These are phyloP conservation scores for Periplaneta americana DNA, from an alignment of 1,140 invertebrate genomes.

Conservation along the genomic window DNA sequence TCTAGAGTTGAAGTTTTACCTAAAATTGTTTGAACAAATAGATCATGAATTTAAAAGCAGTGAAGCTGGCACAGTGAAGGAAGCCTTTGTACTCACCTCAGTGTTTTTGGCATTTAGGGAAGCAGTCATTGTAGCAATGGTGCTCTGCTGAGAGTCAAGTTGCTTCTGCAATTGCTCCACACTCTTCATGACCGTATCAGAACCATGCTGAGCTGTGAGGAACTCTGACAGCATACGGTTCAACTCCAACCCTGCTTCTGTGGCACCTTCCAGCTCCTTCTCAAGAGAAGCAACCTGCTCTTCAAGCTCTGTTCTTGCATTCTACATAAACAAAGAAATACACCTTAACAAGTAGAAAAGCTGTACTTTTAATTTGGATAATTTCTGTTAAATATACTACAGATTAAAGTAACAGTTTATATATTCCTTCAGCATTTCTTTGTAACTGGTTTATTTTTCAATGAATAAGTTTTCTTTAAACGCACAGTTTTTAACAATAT, in stretches of 20 bases:
- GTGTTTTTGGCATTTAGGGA: conserved; percentile 40
- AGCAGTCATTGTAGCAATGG: conserved; percentile 40
- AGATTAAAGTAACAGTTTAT: neutral
- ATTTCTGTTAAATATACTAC: neutral
- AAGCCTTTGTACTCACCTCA: too few relatives aligned
- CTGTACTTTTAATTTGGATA: neutral
- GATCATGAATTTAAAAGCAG: too few relatives aligned
- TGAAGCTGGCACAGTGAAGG: too few relatives aligned
- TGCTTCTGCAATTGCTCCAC: conserved; percentile 37
- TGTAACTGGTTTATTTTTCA: too few relatives aligned
- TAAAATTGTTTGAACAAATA: too few relatives aligned
- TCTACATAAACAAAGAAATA: neutral
- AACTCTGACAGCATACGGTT: conserved; percentile 53
- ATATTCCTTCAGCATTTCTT: too few relatives aligned
- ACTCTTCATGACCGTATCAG: conserved; percentile 33
- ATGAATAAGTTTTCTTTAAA: too few relatives aligned
- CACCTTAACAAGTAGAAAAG: neutral
- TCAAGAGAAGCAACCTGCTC: conserved; percentile 23
- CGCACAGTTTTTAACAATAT: too few relatives aligned
- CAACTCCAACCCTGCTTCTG: conserved; percentile 37
- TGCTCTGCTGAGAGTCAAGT: conserved; percentile 27
- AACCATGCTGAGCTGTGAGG: conserved; percentile 39
- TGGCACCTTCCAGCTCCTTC: conserved; percentile 37
- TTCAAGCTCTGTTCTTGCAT: neutral
- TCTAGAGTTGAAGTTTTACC: too few relatives aligned